Evolutionary conservation across 2,888 invertebrate species (phyloP).

Genomic region (Acleris cristana): DNA sequence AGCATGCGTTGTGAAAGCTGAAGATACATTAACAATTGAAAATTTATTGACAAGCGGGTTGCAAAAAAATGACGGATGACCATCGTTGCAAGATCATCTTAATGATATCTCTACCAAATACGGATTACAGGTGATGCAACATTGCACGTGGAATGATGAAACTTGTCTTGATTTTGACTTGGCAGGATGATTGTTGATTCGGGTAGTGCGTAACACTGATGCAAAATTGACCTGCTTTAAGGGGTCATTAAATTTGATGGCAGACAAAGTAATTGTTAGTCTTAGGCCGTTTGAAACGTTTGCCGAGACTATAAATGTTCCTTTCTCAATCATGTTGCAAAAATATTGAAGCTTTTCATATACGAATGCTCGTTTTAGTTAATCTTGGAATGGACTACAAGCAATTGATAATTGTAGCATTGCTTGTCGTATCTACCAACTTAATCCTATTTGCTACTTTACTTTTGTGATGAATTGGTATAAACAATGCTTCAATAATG

Average conservation of each 20-base stretch:
- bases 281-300: background rate
- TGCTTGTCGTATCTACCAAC: too few species aligned
- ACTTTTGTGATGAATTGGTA: too few species aligned
- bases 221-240: slow-evolving; percentile 1
- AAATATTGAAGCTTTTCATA: too few species aligned
- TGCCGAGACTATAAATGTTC: too few species aligned
- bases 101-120: slow-evolving; percentile 20
- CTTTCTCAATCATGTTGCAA: too few species aligned
- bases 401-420: too few species aligned
- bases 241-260: slow-evolving; percentile 10
- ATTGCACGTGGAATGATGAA: slow-evolving; percentile 2
- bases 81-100: slow-evolving; percentile 22
- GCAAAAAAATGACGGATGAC: slow-evolving; percentile 22
- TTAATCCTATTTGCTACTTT: too few species aligned
- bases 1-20: slow-evolving; percentile 2
- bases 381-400: too few species aligned
- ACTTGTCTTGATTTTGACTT: slow-evolving; percentile 15
- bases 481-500: too few species aligned
- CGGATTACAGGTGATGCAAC: slow-evolving; percentile 8
- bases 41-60: slow-evolving; percentile 13
- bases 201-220: slow-evolving; percentile 11
- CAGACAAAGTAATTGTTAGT: slow-evolving; percentile 6
- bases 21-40: slow-evolving; percentile 9
- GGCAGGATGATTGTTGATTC: slow-evolving; percentile 22
- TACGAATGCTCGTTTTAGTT: too few species aligned